Conservation (phyloP, 2,797 vertebrate genomes). For the Micrastur ruficollis region DNA sequence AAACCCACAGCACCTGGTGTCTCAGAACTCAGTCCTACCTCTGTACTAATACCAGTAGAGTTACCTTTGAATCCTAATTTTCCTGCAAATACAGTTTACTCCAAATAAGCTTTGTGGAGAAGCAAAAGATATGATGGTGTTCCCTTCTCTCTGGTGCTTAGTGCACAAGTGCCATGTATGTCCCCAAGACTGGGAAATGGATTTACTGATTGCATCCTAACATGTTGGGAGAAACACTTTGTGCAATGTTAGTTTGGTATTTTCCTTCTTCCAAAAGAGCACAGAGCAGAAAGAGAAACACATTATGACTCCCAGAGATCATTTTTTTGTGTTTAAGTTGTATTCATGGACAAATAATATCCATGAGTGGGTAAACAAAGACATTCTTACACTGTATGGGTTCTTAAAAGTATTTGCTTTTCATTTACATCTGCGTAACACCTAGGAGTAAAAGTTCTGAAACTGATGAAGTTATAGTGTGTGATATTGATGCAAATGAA, state of each 20-base stretch:
- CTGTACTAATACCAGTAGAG: background rate
- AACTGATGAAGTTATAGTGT: background rate
- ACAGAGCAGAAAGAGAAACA: background rate
- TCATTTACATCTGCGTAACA: background rate
- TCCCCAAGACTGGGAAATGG: background rate
- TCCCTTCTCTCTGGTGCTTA: background rate
- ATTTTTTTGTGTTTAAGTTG: background rate
- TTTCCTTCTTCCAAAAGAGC: background rate
- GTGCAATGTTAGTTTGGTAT: background rate
- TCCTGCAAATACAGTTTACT: background rate
- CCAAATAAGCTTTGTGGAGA: background rate
- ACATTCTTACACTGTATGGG: background rate
- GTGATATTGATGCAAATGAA: background rate
- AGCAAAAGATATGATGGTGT: background rate
- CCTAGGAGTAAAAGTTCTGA: background rate
- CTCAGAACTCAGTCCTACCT: background rate
- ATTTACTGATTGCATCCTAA: background rate
- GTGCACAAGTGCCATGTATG: rapidly evolving
- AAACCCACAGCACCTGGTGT: background rate
- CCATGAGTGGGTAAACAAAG: background rate
- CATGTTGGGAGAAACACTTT: background rate
- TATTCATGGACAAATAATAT: background rate
- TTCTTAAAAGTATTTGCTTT: background rate
- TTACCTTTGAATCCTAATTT: background rate
- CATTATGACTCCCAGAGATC: background rate